These are phyloP conservation scores for Hylyphantes graminicola DNA, from an alignment of 1,140 invertebrate species.

Conservation along the genomic window DNA sequence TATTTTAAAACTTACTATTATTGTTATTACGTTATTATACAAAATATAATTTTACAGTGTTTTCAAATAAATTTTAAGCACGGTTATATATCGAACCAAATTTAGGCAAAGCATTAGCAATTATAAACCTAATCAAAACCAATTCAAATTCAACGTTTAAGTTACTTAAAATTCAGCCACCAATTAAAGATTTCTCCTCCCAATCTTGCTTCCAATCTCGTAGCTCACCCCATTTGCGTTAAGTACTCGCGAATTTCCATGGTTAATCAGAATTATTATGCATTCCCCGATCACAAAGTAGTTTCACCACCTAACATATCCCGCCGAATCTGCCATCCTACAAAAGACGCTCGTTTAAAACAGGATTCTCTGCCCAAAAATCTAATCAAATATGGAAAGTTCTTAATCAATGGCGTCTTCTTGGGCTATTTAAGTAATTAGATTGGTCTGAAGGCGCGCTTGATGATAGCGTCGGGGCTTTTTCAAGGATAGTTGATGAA, in stretches of 20 bases:
- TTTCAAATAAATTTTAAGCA: too few relatives aligned
- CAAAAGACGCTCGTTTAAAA: conserved; percentile 7
- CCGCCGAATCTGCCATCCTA: neutral
- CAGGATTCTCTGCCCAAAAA: conserved; percentile 14
- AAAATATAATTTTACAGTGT: too few relatives aligned
- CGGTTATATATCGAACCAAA: too few relatives aligned
- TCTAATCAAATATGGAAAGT: conserved; percentile 32
- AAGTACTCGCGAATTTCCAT: neutral
- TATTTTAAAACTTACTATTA: too few relatives aligned
- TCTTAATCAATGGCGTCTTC: conserved; percentile 30
- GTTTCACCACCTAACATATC: neutral
- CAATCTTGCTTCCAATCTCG: too few relatives aligned
- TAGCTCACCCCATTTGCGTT: too few relatives aligned
- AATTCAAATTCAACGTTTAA: too few relatives aligned
- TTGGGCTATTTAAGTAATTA: conserved; percentile 38
- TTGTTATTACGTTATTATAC: too few relatives aligned
- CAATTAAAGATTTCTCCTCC: too few relatives aligned
- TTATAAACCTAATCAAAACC: too few relatives aligned
- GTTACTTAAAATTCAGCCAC: too few relatives aligned
- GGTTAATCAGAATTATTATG: conserved; percentile 22
- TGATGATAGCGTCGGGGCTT: neutral
- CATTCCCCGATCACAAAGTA: neutral
- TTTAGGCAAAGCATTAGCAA: too few relatives aligned
- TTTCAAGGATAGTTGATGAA: neutral
- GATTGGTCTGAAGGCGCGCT: neutral